Evolutionary conservation across 2,888 invertebrate genomes (phyloP), one percentile per base, ranked within the genome.

Genomic region (Lottia gigantea): DNA sequence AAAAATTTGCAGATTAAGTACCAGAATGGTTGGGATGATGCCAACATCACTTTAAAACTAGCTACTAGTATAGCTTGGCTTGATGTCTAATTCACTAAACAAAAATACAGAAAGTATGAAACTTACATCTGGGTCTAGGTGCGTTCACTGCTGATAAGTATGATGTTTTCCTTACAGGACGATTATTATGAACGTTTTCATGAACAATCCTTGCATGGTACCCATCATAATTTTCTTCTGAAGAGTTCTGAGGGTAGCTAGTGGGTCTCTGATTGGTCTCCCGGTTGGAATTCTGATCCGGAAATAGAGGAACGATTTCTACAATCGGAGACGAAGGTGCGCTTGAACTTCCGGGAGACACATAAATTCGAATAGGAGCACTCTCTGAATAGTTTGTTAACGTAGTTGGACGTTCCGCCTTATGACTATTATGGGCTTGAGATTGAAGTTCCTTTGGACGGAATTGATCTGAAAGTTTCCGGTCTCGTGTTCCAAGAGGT

Each of bases 91-190:
- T 40, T 40, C 11, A 31, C 31, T 40, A 6, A 4, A 40, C 40
- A 8, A 55, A n/a, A 55, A 55, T n/a, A 55, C 19, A n/a, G 49
- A 16, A n/a, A 19, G 0, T 6, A 16, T 40, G 16, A 62, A 62
- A 70, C 83, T 82, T 76, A 82, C 82, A 79, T 71, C 77, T 74
- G 62, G 78, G 74, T 25, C 80, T 75, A 31, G 86, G 83, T 11
- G 85, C 82, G 73, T 84, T 84, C 14, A 87, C 83, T 19, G 87
- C 86, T 23, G 85, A 82, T 61, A 86, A 75, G 74, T 86, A 87
- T 15, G 87, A 86, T n/a, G 84, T 82, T 74, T 87, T 86, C 65
- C 87, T 73, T 46, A 80, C 80, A 1, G 84, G 84, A 47, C 79
- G 75, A 12, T 23, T 69, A 16, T 65, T 65, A 61, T 71, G 64